A percentile compares a stretch with the other conserved stretches of the same genome.
phyloP scores from a whole-genome alignment of 1,140 invertebrate genomes.

The Charaxes varanes region DNA sequence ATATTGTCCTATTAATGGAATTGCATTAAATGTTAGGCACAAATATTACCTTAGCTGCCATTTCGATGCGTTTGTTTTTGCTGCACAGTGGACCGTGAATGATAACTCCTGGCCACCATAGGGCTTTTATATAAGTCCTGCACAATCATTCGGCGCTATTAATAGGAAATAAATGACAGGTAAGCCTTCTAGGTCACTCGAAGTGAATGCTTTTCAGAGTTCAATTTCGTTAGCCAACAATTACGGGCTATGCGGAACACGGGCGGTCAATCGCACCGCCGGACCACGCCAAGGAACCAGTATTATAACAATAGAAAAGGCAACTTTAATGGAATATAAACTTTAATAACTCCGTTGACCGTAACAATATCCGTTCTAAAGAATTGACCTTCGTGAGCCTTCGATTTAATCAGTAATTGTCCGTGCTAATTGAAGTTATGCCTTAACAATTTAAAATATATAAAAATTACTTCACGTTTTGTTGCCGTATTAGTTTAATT shows the following conservation, averaged over 20 bases:
- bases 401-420: constrained; percentile 8
- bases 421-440: no score
- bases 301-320: constrained; percentile 14
- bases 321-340: constrained; percentile 20
- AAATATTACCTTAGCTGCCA: constrained; percentile 61
- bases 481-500: no score
- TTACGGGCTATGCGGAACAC: constrained; percentile 52
- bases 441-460: no score
- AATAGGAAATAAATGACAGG: constrained; percentile 66
- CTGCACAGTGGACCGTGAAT: constrained; percentile 66
- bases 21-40: constrained; percentile 11
- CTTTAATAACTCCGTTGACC: constrained; percentile 14
- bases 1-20: constrained; percentile 2
- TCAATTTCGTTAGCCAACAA: constrained; percentile 46
- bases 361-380: constrained; percentile 22
- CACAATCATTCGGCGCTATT: constrained; percentile 49
- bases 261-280: constrained; percentile 12
- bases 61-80: constrained; percentile 54
- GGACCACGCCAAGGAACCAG: constrained; percentile 23
- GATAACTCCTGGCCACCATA: constrained; percentile 41
- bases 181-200: constrained; percentile 52
- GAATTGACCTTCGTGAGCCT: constrained; percentile 14
- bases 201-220: constrained; percentile 55
- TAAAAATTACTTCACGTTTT: no score
- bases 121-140: constrained; percentile 57